Evolutionary conservation across 2,797 vertebrate genomes (phyloP).

Genomic region (Mus spretus): DNA sequence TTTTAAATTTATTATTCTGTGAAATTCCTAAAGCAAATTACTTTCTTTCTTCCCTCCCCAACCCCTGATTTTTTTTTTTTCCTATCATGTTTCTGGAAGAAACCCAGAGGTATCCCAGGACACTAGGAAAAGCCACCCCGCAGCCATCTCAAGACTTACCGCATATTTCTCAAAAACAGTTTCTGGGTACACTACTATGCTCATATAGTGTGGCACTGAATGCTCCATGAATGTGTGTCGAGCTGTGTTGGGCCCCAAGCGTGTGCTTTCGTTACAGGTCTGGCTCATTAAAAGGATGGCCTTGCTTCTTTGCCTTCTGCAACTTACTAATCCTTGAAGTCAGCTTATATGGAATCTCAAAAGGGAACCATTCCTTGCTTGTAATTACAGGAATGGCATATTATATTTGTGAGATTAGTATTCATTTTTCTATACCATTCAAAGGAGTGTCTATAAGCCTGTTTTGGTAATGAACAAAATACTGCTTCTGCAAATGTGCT

Average conservation of each 20-base stretch:
- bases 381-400: neutral
- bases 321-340: slow-evolving; percentile 65
- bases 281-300: slow-evolving; percentile 29
- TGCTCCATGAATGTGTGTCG: slow-evolving; percentile 50
- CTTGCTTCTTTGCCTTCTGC: slow-evolving; percentile 64
- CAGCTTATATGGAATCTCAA: slow-evolving; percentile 27
- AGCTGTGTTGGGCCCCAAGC: slow-evolving; percentile 59
- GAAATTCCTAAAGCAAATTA: slow-evolving; percentile 56
- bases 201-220: slow-evolving; percentile 14
- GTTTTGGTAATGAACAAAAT: slow-evolving; percentile 73
- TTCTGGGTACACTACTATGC: slow-evolving; percentile 80
- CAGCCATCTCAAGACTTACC: slow-evolving; percentile 71
- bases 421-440: slow-evolving; percentile 54
- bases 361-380: slow-evolving; percentile 32
- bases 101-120: slow-evolving; percentile 70
- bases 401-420: slow-evolving; percentile 52
- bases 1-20: neutral
- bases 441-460: slow-evolving; percentile 37
- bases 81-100: slow-evolving; percentile 75
- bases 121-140: slow-evolving; percentile 71
- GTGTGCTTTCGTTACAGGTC: slow-evolving; percentile 13
- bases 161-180: slow-evolving; percentile 77
- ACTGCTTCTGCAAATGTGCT: slow-evolving; percentile 50
- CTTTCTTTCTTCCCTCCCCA: neutral
- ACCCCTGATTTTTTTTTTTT: slow-evolving; percentile 6